Percentiles rank a stretch among this genome's conserved stretches.
phyloP scores from a whole-genome alignment of 2,888 invertebrate species.

The Choreutis nemorana region DNA sequence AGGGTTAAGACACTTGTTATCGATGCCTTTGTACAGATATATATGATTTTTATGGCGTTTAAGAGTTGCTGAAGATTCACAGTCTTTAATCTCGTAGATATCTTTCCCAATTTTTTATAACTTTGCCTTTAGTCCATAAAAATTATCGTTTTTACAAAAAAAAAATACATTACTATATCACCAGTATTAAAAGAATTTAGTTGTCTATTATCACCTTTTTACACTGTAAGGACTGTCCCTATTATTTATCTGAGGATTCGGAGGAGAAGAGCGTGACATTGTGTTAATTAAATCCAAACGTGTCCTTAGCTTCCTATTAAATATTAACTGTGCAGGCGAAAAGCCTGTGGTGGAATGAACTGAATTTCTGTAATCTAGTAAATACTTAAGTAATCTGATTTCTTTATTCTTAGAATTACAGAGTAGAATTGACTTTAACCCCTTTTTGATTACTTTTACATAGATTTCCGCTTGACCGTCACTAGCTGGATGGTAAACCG shows the following conservation, averaged over 20 bases:
- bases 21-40: background rate
- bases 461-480: constrained; percentile 11
- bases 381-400: constrained; percentile 1
- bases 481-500: constrained; percentile 8
- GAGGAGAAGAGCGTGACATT: too few relatives aligned
- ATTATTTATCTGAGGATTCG: background rate
- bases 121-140: constrained; percentile 1
- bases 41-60: background rate
- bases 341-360: constrained; percentile 8
- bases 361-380: constrained; percentile 7
- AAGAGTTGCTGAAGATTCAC: background rate
- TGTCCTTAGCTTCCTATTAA: constrained; percentile 8
- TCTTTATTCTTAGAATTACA: background rate
- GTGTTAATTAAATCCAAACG: constrained; percentile 10
- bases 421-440: constrained; percentile 2
- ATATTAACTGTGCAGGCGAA: constrained; percentile 13
- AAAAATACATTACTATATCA: background rate
- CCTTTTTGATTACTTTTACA: constrained; percentile 13
- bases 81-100: background rate
- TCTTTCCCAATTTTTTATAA: constrained; percentile 4
- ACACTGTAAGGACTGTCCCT: too few relatives aligned
- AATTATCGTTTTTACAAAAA: background rate
- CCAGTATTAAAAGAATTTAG: background rate
- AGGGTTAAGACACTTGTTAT: too few relatives aligned
- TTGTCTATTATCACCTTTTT: constrained; percentile 2